Percentiles rank a stretch among this genome's conserved stretches.
These are phyloP conservation scores for Diaphora mendica DNA, from an alignment of 2,888 invertebrate genomes.

Conservation along the genomic window DNA sequence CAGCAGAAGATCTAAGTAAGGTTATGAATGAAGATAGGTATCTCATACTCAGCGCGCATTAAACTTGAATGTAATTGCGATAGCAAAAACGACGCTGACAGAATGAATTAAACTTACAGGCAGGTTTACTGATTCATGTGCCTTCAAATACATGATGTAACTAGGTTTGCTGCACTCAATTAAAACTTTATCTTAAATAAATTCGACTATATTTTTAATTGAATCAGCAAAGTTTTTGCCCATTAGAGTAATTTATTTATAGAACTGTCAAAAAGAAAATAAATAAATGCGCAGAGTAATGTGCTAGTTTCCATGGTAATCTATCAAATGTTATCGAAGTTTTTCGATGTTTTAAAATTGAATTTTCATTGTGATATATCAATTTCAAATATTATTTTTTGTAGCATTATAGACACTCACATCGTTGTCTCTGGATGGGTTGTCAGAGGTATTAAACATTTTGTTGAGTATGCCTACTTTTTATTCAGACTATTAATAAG, in stretches of 20 bases:
- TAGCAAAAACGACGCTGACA: no score
- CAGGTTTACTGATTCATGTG: background rate
- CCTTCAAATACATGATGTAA: background rate
- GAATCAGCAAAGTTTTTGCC: background rate
- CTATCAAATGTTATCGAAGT: background rate
- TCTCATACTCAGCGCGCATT: background rate
- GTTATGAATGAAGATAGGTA: conserved; percentile 32
- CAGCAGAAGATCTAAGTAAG: conserved; percentile 21
- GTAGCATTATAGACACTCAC: no score
- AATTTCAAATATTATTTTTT: background rate
- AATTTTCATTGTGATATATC: background rate
- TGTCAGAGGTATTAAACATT: background rate
- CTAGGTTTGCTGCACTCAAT: background rate
- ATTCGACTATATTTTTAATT: no score
- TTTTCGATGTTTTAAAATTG: background rate
- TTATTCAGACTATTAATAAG: no score
- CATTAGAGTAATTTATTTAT: background rate
- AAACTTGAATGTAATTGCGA: conserved; percentile 5
- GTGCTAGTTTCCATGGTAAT: background rate
- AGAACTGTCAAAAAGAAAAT: background rate
- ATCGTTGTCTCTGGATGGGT: background rate
- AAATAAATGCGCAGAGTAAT: background rate
- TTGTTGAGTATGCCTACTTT: background rate
- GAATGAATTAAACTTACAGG: background rate
- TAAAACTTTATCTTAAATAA: no score